These are phyloP conservation scores for Drosophila nr. fundita DNA, from an alignment of 2,888 invertebrate species.

Conservation along the genomic window DNA sequence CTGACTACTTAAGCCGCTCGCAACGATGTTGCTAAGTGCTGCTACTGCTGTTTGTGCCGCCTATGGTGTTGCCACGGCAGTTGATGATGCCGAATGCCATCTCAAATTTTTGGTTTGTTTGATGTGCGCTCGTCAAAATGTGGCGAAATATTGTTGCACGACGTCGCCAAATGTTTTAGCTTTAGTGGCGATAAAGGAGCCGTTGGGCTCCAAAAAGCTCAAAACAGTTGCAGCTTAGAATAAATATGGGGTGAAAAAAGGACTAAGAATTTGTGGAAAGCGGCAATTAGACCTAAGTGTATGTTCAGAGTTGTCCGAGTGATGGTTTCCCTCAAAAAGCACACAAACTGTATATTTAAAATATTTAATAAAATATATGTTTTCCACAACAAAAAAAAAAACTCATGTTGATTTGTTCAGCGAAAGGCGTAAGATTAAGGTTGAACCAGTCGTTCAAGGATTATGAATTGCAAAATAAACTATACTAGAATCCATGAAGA, in stretches of 20 bases:
- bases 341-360: neutral
- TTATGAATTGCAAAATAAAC: neutral
- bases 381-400: neutral
- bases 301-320: neutral
- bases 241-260: neutral
- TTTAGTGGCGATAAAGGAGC: slow-evolving; percentile 38
- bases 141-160: slow-evolving; percentile 22
- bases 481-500: neutral
- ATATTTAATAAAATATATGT: neutral
- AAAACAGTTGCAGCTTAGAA: neutral
- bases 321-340: neutral
- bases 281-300: neutral
- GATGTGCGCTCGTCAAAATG: slow-evolving; percentile 38
- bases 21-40: slow-evolving; percentile 78
- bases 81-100: slow-evolving; percentile 10
- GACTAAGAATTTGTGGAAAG: neutral
- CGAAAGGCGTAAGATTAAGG: too few relatives aligned
- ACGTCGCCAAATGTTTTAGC: slow-evolving; percentile 5
- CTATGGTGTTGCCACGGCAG: slow-evolving; percentile 22
- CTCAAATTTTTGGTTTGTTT: slow-evolving; percentile 55
- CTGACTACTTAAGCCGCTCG: slow-evolving; percentile 74
- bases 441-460: neutral
- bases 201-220: slow-evolving; percentile 19
- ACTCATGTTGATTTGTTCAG: too few relatives aligned
- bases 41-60: slow-evolving; percentile 19